Evolutionary conservation across 2,888 invertebrate genomes (phyloP).

Genomic region (Drosophila anomalata): DNA sequence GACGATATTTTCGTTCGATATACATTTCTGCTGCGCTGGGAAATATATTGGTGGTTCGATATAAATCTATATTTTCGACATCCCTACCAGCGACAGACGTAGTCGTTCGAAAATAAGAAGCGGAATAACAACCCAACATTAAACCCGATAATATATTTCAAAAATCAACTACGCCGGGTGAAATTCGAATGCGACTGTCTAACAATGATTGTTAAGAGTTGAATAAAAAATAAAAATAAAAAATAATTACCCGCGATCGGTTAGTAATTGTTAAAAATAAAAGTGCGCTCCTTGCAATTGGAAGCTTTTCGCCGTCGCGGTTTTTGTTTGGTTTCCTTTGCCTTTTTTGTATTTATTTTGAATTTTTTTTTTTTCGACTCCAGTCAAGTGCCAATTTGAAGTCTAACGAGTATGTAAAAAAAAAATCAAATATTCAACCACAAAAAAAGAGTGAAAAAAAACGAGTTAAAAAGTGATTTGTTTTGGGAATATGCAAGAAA

Average conservation of each 20-base stretch:
- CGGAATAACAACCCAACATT: no score
- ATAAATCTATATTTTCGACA: background rate
- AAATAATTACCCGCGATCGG: background rate
- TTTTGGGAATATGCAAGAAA: background rate
- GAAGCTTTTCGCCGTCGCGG: constrained; percentile 3
- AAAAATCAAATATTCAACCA: background rate
- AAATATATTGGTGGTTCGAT: no score
- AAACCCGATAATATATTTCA: no score
- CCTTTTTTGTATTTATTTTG: constrained; percentile 8
- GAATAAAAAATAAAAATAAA: background rate
- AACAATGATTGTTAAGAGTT: background rate
- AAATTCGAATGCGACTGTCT: background rate
- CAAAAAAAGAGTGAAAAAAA: background rate
- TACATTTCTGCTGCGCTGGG: no score
- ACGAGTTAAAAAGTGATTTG: background rate
- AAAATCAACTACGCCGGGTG: background rate
- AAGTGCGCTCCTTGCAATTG: background rate
- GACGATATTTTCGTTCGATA: background rate
- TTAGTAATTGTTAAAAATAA: background rate
- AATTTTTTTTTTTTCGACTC: background rate
- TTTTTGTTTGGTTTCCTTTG: constrained; percentile 13
- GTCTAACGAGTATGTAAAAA: constrained; percentile 5
- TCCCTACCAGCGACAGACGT: background rate
- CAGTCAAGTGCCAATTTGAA: constrained; percentile 2
- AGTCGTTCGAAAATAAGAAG: no score